A percentile compares a stretch with the other conserved stretches of the same genome.
These are phyloP conservation scores for Cynopterus sphinx DNA, from an alignment of 2,797 vertebrate genomes.

Conservation along the genomic window DNA sequence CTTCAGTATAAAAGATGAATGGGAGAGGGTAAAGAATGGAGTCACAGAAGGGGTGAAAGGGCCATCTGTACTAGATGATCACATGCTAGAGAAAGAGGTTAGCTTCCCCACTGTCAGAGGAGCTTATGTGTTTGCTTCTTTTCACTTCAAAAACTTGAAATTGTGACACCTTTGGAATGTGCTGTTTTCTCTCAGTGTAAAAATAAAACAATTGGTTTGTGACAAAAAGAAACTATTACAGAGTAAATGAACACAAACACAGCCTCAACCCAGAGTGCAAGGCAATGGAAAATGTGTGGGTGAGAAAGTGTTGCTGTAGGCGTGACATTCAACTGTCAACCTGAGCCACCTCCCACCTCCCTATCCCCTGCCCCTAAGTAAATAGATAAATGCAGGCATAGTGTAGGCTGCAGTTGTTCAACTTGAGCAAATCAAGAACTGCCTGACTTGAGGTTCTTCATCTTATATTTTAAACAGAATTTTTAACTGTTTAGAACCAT, in stretches of 20 bases:
- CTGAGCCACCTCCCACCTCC: not conserved
- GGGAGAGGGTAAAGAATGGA: not conserved
- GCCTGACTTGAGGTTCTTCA: not conserved
- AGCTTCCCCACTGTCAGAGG: not conserved
- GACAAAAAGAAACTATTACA: conserved; percentile 47
- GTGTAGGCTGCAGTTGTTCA: not conserved
- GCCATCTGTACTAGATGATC: not conserved
- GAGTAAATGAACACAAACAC: conserved; percentile 14
- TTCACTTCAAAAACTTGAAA: conserved; percentile 37
- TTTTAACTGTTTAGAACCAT: not conserved
- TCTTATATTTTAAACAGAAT: conserved; percentile 24
- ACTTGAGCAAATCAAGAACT: not conserved
- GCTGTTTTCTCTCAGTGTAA: conserved; percentile 13
- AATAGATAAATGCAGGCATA: not conserved
- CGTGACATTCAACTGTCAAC: not conserved
- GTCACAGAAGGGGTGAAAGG: not conserved
- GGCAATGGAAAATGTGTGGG: not conserved
- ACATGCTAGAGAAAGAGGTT: not conserved
- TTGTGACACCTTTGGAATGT: not conserved
- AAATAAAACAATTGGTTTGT: conserved; percentile 50
- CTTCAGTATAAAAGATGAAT: not conserved
- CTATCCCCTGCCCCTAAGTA: not conserved
- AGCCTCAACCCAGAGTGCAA: not conserved
- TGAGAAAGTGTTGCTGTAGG: not conserved
- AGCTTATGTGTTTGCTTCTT: not conserved